Conservation (phyloP, 2,113 vertebrate genomes). For the Salvator merianae region DNA sequence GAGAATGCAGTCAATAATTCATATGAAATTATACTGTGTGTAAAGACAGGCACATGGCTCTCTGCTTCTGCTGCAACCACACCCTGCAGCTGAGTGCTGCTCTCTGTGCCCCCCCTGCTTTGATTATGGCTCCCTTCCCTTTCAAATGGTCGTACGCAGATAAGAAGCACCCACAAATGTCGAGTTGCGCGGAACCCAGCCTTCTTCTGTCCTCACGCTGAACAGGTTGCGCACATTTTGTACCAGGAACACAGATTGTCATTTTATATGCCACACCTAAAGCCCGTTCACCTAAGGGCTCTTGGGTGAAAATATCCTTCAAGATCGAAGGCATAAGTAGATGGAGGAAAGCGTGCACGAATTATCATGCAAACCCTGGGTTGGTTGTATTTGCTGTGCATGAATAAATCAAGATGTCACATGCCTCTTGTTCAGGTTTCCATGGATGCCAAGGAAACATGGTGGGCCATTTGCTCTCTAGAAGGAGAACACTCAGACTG, state of each 20-base stretch:
- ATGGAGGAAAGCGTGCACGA: too few species aligned
- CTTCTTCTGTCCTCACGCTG: background rate
- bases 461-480: too few species aligned
- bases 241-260: background rate
- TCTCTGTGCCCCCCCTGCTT: conserved; percentile 7
- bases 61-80: conserved; percentile 38
- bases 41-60: conserved; percentile 21
- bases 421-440: too few species aligned
- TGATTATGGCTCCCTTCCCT: background rate
- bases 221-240: background rate
- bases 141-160: background rate
- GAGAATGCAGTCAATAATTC: conserved; percentile 57
- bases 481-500: too few species aligned
- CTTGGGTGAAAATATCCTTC: too few species aligned
- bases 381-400: too few species aligned
- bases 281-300: background rate
- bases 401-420: too few species aligned
- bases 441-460: too few species aligned
- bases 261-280: background rate
- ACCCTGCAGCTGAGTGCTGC: conserved; percentile 19
- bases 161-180: background rate
- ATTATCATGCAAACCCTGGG: too few species aligned
- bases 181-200: background rate
- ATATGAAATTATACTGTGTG: conserved; percentile 36
- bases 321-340: too few species aligned